Evolutionary conservation across 2,797 vertebrate genomes (phyloP).

Genomic region (Peromyscus nudipes): DNA sequence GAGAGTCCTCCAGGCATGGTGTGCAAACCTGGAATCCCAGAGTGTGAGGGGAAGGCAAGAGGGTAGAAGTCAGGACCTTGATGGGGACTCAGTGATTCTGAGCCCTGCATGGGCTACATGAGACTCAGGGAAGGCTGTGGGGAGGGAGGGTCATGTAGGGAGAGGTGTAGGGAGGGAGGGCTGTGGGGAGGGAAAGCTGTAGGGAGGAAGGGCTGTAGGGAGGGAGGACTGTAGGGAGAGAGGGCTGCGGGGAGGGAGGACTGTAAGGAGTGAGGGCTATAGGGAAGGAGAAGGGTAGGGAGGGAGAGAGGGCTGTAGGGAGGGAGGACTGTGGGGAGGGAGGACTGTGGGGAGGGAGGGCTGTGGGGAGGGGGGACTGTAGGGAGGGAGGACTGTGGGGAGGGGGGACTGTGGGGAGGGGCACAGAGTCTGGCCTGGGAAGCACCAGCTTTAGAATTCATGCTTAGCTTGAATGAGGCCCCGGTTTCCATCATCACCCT

Average conservation of each 20-base stretch:
- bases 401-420: no score
- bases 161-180: background rate
- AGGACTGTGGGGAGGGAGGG: no score
- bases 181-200: no score
- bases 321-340: background rate
- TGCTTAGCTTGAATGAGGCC: background rate
- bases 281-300: no score
- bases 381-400: background rate
- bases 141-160: no score
- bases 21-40: background rate
- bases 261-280: background rate
- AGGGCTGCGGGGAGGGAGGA: no score
- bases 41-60: background rate
- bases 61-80: background rate
- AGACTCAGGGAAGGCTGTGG: background rate
- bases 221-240: background rate
- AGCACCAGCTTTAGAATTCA: background rate
- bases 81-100: background rate
- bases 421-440: background rate
- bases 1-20: no score
- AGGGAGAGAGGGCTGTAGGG: background rate
- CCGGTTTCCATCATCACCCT: background rate
- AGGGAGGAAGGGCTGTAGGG: background rate
- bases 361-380: no score
- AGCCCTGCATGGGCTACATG: background rate